These are phyloP conservation scores for Thalpophila matura DNA, from an alignment of 2,888 invertebrate genomes.

Conservation along the genomic window DNA sequence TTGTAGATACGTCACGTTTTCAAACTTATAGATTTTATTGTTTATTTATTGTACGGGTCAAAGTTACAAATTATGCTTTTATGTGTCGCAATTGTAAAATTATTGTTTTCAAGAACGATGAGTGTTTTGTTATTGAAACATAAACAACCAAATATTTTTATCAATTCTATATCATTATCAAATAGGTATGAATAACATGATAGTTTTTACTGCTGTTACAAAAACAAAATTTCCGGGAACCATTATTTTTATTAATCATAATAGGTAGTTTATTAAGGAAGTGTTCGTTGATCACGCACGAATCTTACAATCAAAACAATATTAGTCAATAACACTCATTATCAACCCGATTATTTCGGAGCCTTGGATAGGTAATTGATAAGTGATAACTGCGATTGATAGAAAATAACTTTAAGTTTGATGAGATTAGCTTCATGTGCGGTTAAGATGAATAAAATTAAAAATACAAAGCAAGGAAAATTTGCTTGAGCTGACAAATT, in stretches of 20 bases:
- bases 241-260: constrained; percentile 18
- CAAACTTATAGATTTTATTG: constrained; percentile 12
- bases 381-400: constrained; percentile 58
- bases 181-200: constrained; percentile 19
- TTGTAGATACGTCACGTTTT: constrained; percentile 59
- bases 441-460: constrained; percentile 4
- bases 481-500: neutral
- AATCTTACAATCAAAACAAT: constrained; percentile 63
- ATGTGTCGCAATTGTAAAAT: constrained; percentile 22
- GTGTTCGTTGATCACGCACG: constrained; percentile 49
- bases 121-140: constrained; percentile 22
- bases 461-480: constrained; percentile 2
- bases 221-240: constrained; percentile 24
- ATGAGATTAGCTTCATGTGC: constrained; percentile 30
- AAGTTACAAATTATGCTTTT: neutral
- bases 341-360: constrained; percentile 64
- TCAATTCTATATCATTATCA: constrained; percentile 43
- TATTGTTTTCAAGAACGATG: constrained; percentile 25
- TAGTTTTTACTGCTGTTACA: constrained; percentile 1
- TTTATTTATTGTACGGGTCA: constrained; percentile 3
- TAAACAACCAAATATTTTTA: constrained; percentile 28
- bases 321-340: constrained; percentile 66
- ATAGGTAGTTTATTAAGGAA: constrained; percentile 53
- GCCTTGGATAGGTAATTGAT: constrained; percentile 67
- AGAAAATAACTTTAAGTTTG: constrained; percentile 53